Percentiles rank a stretch among this genome's conserved stretches.
Conservation (phyloP, 53 echinoderm and acorn worm genomes). For the Temnopleurus reevesii region DNA sequence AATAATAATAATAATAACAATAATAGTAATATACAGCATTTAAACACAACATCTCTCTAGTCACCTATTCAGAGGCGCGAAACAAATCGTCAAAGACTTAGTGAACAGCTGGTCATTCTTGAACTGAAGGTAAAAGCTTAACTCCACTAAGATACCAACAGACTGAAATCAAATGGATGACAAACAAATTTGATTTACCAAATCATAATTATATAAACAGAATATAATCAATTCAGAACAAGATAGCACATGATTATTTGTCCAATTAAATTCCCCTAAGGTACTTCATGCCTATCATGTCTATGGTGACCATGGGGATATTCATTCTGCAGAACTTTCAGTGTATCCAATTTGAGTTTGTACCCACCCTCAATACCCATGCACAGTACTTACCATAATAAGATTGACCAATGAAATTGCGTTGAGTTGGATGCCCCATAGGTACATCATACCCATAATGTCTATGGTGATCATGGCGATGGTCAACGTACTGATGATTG, state of each 20-base stretch:
- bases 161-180: constrained; percentile 55
- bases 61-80: too few species aligned
- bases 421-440: constrained; percentile 87
- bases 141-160: constrained; percentile 96
- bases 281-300: constrained; percentile 76
- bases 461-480: constrained; percentile 93
- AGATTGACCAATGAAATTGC: constrained; percentile 96
- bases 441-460: constrained; percentile 86
- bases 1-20: too few species aligned
- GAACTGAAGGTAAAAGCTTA: constrained; percentile 94
- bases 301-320: constrained; percentile 78
- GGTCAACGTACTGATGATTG: constrained; percentile 83
- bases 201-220: too few species aligned
- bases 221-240: too few species aligned
- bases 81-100: too few species aligned
- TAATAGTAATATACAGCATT: too few species aligned
- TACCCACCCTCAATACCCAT: background rate
- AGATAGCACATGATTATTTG: too few species aligned
- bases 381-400: constrained; percentile 76
- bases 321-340: constrained; percentile 32
- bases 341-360: background rate
- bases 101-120: constrained; percentile 62
- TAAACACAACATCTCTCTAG: too few species aligned
- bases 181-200: background rate
- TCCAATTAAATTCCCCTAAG: constrained; percentile 65